Evolutionary conservation across 2,888 invertebrate genomes (phyloP).

Genomic region (Synergus gifuensis): DNA sequence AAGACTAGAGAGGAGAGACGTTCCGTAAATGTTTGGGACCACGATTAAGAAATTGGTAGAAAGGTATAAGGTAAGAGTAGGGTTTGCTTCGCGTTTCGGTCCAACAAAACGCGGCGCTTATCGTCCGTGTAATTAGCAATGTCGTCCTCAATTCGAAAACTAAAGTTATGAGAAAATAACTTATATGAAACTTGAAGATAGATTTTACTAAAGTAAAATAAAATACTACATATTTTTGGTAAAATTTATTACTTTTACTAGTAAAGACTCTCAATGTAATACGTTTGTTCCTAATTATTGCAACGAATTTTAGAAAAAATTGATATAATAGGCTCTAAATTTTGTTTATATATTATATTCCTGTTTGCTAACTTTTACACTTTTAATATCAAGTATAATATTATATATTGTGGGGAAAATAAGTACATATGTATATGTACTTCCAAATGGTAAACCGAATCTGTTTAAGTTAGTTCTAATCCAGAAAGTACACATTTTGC

Average conservation of each 20-base stretch:
- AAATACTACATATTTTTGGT: too few relatives aligned
- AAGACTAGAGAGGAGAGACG: conserved; percentile 32
- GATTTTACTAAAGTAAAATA: too few relatives aligned
- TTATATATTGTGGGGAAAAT: background rate
- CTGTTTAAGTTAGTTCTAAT: background rate
- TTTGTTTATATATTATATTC: too few relatives aligned
- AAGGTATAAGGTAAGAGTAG: conserved; percentile 6
- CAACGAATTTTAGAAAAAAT: too few relatives aligned
- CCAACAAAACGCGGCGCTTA: conserved; percentile 29
- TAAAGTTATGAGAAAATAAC: too few relatives aligned
- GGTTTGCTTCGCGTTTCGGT: conserved; percentile 13
- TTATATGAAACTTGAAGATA: too few relatives aligned
- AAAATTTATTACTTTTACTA: too few relatives aligned
- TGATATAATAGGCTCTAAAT: too few relatives aligned
- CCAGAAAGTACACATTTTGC: background rate
- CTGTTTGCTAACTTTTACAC: too few relatives aligned
- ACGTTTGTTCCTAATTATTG: too few relatives aligned
- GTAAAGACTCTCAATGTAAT: too few relatives aligned
- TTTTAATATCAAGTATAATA: too few relatives aligned
- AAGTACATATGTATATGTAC: background rate
- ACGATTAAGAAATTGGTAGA: conserved; percentile 34
- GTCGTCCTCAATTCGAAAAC: background rate
- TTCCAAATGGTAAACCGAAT: background rate
- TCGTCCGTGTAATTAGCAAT: conserved; percentile 28
- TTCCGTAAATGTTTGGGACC: conserved; percentile 36